These are phyloP conservation scores for Ypsolopha sequella DNA, from an alignment of 2,888 invertebrate genomes.

Conservation along the genomic window DNA sequence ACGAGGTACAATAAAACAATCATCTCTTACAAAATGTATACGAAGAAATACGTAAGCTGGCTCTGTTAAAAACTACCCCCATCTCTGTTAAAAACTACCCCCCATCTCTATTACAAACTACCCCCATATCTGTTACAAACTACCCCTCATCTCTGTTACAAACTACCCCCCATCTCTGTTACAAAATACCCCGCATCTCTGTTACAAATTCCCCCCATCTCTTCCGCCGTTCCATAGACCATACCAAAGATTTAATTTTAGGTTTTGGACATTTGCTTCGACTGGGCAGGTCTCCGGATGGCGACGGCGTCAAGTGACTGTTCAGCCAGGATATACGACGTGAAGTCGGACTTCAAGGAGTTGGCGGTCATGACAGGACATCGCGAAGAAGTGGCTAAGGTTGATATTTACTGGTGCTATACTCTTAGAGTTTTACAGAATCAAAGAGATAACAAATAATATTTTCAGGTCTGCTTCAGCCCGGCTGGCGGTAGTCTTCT, in stretches of 20 bases:
- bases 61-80: too few species aligned
- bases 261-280: slow-evolving; percentile 83
- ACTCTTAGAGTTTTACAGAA: background rate
- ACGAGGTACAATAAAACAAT: slow-evolving; percentile 60
- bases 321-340: slow-evolving; percentile 79
- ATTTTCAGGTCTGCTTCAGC: slow-evolving; percentile 79
- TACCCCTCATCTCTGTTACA: too few species aligned
- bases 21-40: background rate
- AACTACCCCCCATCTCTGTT: too few species aligned
- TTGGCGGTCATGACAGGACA: slow-evolving; percentile 75
- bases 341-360: slow-evolving; percentile 65
- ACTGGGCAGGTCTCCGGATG: slow-evolving; percentile 78
- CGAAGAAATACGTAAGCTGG: background rate
- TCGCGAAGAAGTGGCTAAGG: slow-evolving; percentile 77
- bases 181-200: too few species aligned
- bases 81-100: too few species aligned
- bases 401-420: slow-evolving; percentile 12
- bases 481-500: slow-evolving; percentile 80
- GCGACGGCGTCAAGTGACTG: slow-evolving; percentile 83
- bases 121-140: too few species aligned
- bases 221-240: background rate
- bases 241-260: slow-evolving; percentile 15
- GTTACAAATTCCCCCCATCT: too few species aligned
- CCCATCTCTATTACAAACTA: too few species aligned
- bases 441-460: background rate